Conservation (phyloP, 2,113 vertebrate genomes). For the Emydocephalus ijimae region DNA sequence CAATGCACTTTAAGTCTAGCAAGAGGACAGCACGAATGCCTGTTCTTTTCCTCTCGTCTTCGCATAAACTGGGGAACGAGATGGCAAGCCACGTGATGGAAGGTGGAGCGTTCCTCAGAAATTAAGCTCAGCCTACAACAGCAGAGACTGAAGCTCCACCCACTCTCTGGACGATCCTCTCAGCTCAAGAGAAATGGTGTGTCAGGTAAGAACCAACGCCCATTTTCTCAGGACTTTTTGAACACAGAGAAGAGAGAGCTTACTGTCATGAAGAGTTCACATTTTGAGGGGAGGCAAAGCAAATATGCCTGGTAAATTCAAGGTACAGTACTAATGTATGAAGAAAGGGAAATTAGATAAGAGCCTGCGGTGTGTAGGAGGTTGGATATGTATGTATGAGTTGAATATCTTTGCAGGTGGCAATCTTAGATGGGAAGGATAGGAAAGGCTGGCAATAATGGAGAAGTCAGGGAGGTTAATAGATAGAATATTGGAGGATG, state of each 20-base stretch:
- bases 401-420: background rate
- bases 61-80: no score
- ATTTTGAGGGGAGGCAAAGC: fast-evolving
- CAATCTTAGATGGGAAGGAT: background rate
- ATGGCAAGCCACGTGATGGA: no score
- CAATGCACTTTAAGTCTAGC: no score
- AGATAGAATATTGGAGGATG: background rate
- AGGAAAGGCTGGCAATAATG: background rate
- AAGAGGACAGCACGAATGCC: no score
- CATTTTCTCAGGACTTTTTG: constrained; percentile 13
- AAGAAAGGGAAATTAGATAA: constrained; percentile 5
- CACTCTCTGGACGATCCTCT: no score
- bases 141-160: no score
- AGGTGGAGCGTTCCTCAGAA: no score
- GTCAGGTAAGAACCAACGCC: no score
- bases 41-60: no score
- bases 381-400: background rate
- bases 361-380: background rate
- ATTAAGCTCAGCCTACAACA: no score
- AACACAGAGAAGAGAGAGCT: background rate
- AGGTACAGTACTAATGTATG: background rate
- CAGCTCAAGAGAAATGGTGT: no score
- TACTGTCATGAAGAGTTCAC: constrained; percentile 33
- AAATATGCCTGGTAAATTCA: constrained; percentile 22
- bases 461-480: background rate